Evolutionary conservation across 2,797 vertebrate genomes (phyloP), one percentile per base, ranked within the genome.

Genomic region (Gadopsis marmoratus): DNA sequence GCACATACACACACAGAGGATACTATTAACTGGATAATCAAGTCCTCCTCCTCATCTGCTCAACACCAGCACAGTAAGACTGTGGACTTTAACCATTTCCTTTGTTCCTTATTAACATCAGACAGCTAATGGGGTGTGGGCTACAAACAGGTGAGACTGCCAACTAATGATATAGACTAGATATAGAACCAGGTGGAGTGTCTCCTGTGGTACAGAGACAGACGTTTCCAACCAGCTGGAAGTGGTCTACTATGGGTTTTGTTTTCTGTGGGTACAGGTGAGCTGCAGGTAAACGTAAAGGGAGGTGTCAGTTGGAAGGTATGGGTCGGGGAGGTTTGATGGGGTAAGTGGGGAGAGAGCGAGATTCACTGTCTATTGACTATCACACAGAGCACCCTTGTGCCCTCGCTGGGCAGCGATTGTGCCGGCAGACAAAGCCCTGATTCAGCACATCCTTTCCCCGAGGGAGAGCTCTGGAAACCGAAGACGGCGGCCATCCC

Each of bases 391-490:
- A 94, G 95, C 92, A 77, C 94, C 95, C 95, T 96, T 96, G 95
- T 96, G 93, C 93, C 95, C 94, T 94, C 88, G 90, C 92, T 64
- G 88, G 93, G 91, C 87, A 85, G 81, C 82, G 91, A 95, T 94
- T 95, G 93, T 95, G 93, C 92, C 89, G 79, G 82, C 54, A 90
- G 94, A 96, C 96, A 96, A 96, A 96, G 95, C 91, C 85, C 89
- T 95, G 95, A 96, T 96, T 96, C 96, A 96, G 95, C 93, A 94
- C 92, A 93, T 95, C 94, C 90, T 92, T 93, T 92, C 93, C 95
- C 92, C 84, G 81, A 91, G 95, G 92, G 93, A 93, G 91, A 90
- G 84, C 85, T 88, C 87, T 94, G 92, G 95, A 95, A 96, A 95
- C 94, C 91, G 85, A 95, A 96, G 94, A 95, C 91, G 91, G 85